A percentile compares a stretch with the other conserved stretches of the same genome.
phyloP scores from a whole-genome alignment of 2,888 invertebrate genomes.

The Caenorhabditis panamensis region DNA sequence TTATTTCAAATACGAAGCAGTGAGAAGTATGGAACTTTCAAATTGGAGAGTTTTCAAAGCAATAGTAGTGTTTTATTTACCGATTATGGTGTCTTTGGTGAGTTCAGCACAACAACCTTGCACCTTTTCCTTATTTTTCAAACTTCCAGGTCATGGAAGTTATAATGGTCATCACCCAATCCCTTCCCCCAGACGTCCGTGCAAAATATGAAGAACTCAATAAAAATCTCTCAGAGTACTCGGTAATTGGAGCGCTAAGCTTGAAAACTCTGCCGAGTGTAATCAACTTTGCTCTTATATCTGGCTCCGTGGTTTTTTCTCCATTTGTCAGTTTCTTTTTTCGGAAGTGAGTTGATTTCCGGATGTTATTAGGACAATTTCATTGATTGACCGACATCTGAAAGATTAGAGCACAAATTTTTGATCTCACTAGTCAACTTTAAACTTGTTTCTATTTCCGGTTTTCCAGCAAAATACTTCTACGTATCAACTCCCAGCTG shows the following conservation, averaged over 20 bases:
- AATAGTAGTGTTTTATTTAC: slow-evolving; percentile 12
- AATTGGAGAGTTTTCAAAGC: background rate
- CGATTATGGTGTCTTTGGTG: slow-evolving; percentile 30
- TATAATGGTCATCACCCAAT: slow-evolving; percentile 24
- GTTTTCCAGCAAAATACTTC: slow-evolving; percentile 27
- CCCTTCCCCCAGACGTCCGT: slow-evolving; percentile 24
- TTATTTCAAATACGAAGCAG: slow-evolving; percentile 38
- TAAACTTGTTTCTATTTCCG: too few relatives aligned
- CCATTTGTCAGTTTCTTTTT: slow-evolving; percentile 34
- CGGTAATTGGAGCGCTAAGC: slow-evolving; percentile 25
- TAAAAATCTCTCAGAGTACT: slow-evolving; percentile 15
- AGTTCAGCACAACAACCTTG: background rate
- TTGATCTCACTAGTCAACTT: background rate
- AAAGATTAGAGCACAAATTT: background rate
- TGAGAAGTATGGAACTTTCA: slow-evolving; percentile 15
- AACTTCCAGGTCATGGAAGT: slow-evolving; percentile 38
- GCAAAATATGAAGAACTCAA: slow-evolving; percentile 8
- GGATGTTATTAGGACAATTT: too few relatives aligned
- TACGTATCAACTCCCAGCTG: slow-evolving; percentile 31
- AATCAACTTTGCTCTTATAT: slow-evolving; percentile 30
- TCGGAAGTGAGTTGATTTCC: slow-evolving; percentile 13
- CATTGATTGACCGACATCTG: too few relatives aligned
- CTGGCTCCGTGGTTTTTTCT: slow-evolving; percentile 23
- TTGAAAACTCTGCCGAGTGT: slow-evolving; percentile 34
- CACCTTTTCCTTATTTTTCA: background rate